A percentile compares a stretch with the other conserved stretches of the same genome.
These are phyloP conservation scores for Strix uralensis DNA, from an alignment of 2,113 vertebrate genomes.

Conservation along the genomic window DNA sequence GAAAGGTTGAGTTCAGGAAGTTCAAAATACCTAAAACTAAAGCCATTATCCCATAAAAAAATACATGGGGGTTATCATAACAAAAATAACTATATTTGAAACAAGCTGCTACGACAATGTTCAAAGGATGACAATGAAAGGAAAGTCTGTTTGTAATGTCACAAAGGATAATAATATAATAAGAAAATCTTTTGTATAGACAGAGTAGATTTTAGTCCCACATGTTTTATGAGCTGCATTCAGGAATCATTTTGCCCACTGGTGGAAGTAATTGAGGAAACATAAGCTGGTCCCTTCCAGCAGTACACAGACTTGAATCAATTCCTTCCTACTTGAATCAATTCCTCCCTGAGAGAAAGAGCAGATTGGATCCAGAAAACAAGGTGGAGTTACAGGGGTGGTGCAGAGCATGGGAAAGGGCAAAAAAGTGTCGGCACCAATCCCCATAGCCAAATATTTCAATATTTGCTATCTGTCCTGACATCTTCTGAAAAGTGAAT, in stretches of 20 bases:
- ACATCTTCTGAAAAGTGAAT: not conserved
- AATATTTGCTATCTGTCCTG: not conserved
- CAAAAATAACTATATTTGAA: not conserved
- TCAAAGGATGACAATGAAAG: not conserved
- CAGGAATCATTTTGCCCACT: not conserved
- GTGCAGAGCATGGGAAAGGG: not conserved
- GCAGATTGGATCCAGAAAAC: not conserved
- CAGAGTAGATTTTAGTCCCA: not conserved
- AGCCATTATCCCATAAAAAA: not conserved
- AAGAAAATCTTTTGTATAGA: not conserved
- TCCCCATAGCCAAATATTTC: not conserved
- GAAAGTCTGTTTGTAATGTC: not conserved
- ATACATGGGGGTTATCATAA: not conserved
- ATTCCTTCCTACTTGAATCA: not conserved
- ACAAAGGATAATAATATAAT: not conserved
- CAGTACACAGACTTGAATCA: not conserved
- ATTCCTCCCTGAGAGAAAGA: not conserved
- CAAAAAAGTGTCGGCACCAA: not conserved
- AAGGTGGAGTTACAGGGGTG: not conserved
- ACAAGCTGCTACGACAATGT: not conserved
- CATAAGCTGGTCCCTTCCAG: not conserved
- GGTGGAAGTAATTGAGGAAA: not conserved
- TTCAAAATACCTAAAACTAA: conserved; percentile 4
- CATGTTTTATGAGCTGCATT: not conserved
- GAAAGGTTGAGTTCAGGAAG: not conserved